Conservation (phyloP, 2,797 vertebrate genomes). For the Aulostomus chinensis region DNA sequence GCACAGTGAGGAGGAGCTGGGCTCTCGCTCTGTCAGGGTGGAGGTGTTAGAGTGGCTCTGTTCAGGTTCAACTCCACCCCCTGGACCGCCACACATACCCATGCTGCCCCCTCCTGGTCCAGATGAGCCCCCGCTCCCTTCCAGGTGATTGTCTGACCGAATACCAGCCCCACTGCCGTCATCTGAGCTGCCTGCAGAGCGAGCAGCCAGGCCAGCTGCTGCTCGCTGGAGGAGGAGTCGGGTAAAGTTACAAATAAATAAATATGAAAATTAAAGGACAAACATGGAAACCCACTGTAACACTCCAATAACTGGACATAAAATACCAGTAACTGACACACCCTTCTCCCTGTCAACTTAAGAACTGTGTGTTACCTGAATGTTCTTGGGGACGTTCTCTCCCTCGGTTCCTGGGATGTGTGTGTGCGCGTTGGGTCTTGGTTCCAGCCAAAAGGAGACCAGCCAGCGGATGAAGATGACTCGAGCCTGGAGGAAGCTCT, state of each 20-base stretch:
- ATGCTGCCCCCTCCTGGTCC: conserved; percentile 60
- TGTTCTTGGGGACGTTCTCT: conserved; percentile 97
- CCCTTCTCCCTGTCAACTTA: too few species aligned
- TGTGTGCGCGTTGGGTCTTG: conserved; percentile 87
- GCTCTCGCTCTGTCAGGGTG: conserved; percentile 95
- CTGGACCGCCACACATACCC: conserved; percentile 82
- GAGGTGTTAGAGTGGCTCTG: conserved; percentile 99
- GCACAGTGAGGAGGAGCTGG: conserved; percentile 97
- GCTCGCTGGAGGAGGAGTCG: conserved; percentile 91
- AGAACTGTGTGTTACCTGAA: conserved; percentile 84
- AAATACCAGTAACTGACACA: too few species aligned
- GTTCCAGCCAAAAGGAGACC: conserved; percentile 99
- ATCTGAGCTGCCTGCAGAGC: conserved; percentile 74
- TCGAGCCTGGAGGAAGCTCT: conserved; percentile 94
- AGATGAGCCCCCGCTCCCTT: conserved; percentile 40
- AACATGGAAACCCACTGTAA: too few species aligned
- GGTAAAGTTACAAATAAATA: too few species aligned
- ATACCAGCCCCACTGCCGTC: conserved; percentile 75
- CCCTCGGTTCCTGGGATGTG: conserved; percentile 96
- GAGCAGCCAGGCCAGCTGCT: conserved; percentile 91
- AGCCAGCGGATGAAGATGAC: conserved; percentile 99
- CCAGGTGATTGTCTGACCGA: conserved; percentile 65
- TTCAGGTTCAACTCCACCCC: conserved; percentile 84
- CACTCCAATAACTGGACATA: too few species aligned
- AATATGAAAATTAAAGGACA: too few species aligned